Evolutionary conservation across 1,140 invertebrate genomes (phyloP).

Genomic region (Drosophila melanogaster): DNA sequence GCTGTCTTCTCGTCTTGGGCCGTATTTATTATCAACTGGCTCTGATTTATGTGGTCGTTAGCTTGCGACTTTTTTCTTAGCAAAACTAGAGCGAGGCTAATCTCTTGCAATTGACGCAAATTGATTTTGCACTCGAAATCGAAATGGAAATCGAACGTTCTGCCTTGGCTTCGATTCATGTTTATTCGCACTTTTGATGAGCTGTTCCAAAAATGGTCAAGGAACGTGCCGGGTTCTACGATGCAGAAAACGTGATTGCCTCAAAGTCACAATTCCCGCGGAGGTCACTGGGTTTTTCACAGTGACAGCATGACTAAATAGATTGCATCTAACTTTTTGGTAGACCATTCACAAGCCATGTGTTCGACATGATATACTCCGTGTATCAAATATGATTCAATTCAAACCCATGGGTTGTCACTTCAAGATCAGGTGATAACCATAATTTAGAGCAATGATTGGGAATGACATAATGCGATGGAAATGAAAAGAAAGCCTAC

Average conservation of each 20-base stretch:
- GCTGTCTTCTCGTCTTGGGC: conserved; percentile 41
- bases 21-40: conserved; percentile 67
- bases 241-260: conserved; percentile 32
- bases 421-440: not conserved
- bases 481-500: conserved; percentile 42
- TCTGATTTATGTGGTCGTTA: conserved; percentile 62
- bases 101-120: conserved; percentile 79
- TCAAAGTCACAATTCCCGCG: conserved; percentile 13
- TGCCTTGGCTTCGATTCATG: conserved; percentile 44
- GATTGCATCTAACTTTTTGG: conserved; percentile 4
- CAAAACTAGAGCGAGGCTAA: conserved; percentile 76
- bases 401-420: not conserved
- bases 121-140: conserved; percentile 65
- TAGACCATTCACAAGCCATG: conserved; percentile 14
- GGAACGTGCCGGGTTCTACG: conserved; percentile 34
- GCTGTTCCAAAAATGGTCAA: conserved; percentile 27
- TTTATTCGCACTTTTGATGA: conserved; percentile 21
- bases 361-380: not conserved
- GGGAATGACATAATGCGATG: conserved; percentile 33
- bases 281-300: conserved; percentile 25
- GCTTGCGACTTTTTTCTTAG: conserved; percentile 29
- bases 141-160: conserved; percentile 24
- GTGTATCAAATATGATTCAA: not conserved
- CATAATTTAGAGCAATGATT: not conserved
- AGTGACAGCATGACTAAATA: not conserved